Conservation (phyloP, 1,140 invertebrate species). For the Zaprionus davidi region DNA sequence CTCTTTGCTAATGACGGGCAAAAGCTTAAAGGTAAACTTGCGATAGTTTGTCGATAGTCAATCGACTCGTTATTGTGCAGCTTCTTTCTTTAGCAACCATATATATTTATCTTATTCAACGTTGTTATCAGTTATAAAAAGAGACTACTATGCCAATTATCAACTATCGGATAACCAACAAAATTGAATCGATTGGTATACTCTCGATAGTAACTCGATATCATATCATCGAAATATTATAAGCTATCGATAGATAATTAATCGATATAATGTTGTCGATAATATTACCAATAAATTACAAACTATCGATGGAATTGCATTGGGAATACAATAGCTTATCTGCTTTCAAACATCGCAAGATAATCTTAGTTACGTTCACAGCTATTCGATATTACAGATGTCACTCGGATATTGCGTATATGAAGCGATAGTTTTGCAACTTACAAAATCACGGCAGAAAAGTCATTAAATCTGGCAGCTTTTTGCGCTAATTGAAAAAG, state of each 20-base stretch:
- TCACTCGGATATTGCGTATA: not conserved
- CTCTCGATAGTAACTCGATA: not conserved
- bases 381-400: not conserved
- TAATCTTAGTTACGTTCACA: too few species aligned
- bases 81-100: too few species aligned
- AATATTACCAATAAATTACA: not conserved
- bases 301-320: not conserved
- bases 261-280: not conserved
- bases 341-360: not conserved
- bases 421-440: not conserved
- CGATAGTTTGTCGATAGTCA: not conserved
- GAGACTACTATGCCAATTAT: too few species aligned
- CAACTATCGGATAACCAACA: too few species aligned
- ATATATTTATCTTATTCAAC: too few species aligned
- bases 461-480: constrained; percentile 4
- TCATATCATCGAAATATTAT: not conserved
- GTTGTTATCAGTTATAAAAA: too few species aligned
- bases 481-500: constrained; percentile 6
- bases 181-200: too few species aligned
- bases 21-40: not conserved
- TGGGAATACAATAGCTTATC: not conserved
- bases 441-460: not conserved
- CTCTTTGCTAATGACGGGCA: not conserved
- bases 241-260: too few species aligned
- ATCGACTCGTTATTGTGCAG: not conserved